Percentiles rank a stretch among this genome's conserved stretches.
These are phyloP conservation scores for Atta cephalotes DNA, from an alignment of 1,140 invertebrate genomes.

Conservation along the genomic window DNA sequence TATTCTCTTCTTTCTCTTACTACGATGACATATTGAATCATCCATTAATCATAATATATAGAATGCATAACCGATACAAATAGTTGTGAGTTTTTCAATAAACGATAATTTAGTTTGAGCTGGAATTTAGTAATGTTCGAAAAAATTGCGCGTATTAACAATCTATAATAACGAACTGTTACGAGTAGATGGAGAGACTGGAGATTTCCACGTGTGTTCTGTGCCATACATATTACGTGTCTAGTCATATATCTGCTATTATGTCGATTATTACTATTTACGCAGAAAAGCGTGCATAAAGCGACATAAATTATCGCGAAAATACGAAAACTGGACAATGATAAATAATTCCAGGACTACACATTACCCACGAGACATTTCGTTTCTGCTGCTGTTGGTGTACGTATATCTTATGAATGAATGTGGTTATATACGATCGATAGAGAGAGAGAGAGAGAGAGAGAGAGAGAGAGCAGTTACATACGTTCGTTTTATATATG, in stretches of 20 bases:
- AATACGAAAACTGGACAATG: slow-evolving; percentile 60
- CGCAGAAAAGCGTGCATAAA: slow-evolving; percentile 16
- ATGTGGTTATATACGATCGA: slow-evolving; percentile 58
- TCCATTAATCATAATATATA: not conserved
- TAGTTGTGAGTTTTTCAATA: not conserved
- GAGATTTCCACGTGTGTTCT: not conserved
- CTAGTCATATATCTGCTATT: not conserved
- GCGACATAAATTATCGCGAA: slow-evolving; percentile 47
- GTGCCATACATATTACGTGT: not conserved
- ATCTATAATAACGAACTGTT: not conserved
- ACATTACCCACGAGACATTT: slow-evolving; percentile 59
- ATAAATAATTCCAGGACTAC: slow-evolving; percentile 57
- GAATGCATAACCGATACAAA: not conserved
- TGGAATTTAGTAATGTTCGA: not conserved
- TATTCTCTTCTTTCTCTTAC: not conserved
- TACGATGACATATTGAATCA: not conserved
- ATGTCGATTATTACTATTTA: slow-evolving; percentile 44
- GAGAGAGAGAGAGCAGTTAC: slow-evolving; percentile 3
- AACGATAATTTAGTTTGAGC: not conserved
- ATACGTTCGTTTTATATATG: slow-evolving; percentile 26
- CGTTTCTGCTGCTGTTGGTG: slow-evolving; percentile 42
- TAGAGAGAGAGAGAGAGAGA: not conserved
- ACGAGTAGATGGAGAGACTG: not conserved
- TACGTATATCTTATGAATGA: slow-evolving; percentile 70
- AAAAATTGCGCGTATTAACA: not conserved